phyloP scores from a whole-genome alignment of 2,888 invertebrate species.

The Acrobasis repandana region DNA sequence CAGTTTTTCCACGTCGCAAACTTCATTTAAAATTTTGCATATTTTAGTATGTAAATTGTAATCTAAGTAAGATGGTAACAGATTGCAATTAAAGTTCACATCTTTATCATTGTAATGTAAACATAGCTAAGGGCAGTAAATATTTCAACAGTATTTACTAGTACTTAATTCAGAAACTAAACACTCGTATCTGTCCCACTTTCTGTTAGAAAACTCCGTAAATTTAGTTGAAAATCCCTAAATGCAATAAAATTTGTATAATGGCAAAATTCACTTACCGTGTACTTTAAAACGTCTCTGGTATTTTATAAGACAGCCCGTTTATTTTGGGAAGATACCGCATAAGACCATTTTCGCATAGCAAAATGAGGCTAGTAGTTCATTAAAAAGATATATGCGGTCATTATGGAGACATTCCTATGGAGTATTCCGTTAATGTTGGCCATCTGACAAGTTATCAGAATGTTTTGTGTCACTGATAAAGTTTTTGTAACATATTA shows the following conservation, averaged over 20 bases:
- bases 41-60: too few species aligned
- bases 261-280: slow-evolving; percentile 59
- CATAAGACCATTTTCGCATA: slow-evolving; percentile 60
- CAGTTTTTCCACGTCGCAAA: too few species aligned
- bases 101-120: too few species aligned
- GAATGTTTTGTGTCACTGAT: slow-evolving; percentile 38
- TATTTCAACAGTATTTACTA: too few species aligned
- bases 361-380: slow-evolving; percentile 65
- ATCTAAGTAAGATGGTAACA: too few species aligned
- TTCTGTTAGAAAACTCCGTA: slow-evolving; percentile 6
- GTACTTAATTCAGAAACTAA: too few species aligned
- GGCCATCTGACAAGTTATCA: slow-evolving; percentile 49
- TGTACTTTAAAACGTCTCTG: slow-evolving; percentile 47
- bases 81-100: too few species aligned
- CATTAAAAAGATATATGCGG: slow-evolving; percentile 78
- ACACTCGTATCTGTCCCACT: background rate
- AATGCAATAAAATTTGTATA: slow-evolving; percentile 45
- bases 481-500: background rate
- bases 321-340: slow-evolving; percentile 58
- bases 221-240: slow-evolving; percentile 27
- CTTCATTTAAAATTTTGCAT: too few species aligned
- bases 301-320: slow-evolving; percentile 57
- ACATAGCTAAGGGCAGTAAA: too few species aligned
- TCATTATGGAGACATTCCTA: slow-evolving; percentile 67
- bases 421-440: slow-evolving; percentile 58